Percentiles rank a stretch among this genome's conserved stretches.
Evolutionary conservation across 2,797 vertebrate species (phyloP).

Genomic region (Diceros bicornis): DNA sequence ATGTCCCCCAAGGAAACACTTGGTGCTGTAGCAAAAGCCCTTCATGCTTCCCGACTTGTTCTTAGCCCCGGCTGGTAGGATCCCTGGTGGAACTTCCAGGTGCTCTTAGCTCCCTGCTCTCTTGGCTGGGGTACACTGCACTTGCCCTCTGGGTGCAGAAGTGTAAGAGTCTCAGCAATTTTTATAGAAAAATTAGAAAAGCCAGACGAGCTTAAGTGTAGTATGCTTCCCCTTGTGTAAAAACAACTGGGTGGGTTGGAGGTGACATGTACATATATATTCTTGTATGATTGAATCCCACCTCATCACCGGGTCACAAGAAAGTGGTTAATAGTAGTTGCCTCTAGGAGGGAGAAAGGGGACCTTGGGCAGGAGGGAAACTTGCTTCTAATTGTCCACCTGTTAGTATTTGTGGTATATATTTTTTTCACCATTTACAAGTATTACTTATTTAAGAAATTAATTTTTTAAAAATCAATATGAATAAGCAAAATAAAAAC

Average conservation of each 20-base stretch:
- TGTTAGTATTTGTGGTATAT: not conserved
- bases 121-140: not conserved
- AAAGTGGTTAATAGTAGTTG: not conserved
- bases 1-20: not conserved
- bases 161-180: conserved; percentile 9
- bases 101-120: not conserved
- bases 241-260: not conserved
- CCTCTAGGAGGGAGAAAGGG: not conserved
- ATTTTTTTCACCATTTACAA: not conserved
- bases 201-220: not conserved
- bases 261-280: not conserved
- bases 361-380: not conserved
- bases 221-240: not conserved
- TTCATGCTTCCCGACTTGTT: not conserved
- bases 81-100: not conserved
- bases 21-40: not conserved
- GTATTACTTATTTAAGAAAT: not conserved
- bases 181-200: not conserved
- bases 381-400: not conserved
- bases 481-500: not conserved
- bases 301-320: not conserved
- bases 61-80: not conserved
- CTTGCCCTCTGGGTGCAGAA: not conserved
- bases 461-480: not conserved
- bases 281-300: not conserved